Evolutionary conservation across 1,140 invertebrate species (phyloP).

Genomic region (Harlomillsia oculata): DNA sequence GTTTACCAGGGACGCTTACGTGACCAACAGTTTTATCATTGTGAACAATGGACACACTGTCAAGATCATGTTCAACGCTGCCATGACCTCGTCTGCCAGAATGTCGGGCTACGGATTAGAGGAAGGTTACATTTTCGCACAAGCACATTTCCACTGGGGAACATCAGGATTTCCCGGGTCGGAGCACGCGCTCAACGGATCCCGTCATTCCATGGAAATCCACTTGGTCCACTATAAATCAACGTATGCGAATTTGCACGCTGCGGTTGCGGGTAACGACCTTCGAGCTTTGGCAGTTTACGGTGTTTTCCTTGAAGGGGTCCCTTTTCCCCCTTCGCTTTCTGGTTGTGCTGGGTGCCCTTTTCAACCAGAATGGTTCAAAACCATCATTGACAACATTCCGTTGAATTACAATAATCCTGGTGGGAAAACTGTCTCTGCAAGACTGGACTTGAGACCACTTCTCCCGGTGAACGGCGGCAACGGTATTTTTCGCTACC

Average conservation of each 20-base stretch:
- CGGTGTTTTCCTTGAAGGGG: constrained; percentile 27
- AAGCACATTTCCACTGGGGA: constrained; percentile 50
- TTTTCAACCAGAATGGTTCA: neutral
- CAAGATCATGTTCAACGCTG: neutral
- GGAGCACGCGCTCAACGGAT: constrained; percentile 45
- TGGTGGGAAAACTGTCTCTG: neutral
- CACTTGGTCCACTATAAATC: constrained; percentile 45
- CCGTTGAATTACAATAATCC: too few relatives aligned
- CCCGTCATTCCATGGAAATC: constrained; percentile 34
- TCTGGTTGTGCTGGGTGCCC: neutral
- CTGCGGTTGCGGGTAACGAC: constrained; percentile 41
- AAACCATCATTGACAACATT: neutral
- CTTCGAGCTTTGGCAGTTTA: constrained; percentile 43
- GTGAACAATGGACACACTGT: constrained; percentile 1
- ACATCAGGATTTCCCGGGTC: constrained; percentile 42
- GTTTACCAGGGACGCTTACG: neutral
- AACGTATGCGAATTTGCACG: constrained; percentile 40
- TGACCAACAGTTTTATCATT: neutral
- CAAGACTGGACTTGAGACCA: neutral
- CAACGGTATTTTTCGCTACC: constrained; percentile 49
- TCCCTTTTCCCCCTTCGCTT: too few relatives aligned
- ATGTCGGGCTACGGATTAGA: neutral
- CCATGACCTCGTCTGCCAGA: neutral
- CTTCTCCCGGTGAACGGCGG: neutral
- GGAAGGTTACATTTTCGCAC: constrained; percentile 34